Evolutionary conservation across 2,888 invertebrate genomes (phyloP).

Genomic region (Aethes cnicana): DNA sequence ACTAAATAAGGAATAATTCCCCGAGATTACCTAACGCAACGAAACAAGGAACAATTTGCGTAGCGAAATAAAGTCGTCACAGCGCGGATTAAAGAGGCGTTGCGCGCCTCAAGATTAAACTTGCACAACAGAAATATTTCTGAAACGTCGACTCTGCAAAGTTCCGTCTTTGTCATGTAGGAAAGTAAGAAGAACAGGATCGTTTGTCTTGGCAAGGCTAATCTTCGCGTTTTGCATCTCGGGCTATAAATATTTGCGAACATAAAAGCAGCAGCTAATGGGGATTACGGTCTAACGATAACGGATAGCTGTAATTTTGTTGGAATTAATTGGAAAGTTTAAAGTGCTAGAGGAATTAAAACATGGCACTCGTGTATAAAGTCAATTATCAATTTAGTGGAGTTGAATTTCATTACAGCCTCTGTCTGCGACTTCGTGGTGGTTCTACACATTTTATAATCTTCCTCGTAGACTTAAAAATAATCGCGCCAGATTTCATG

Average conservation of each 20-base stretch:
- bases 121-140: constrained; percentile 63
- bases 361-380: too few relatives aligned
- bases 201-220: constrained; percentile 67
- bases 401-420: too few relatives aligned
- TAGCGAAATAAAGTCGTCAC: constrained; percentile 40
- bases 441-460: too few relatives aligned
- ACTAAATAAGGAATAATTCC: constrained; percentile 19
- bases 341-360: too few relatives aligned
- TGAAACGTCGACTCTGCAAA: constrained; percentile 60
- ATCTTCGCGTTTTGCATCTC: constrained; percentile 60
- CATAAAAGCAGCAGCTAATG: constrained; percentile 36
- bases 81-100: constrained; percentile 43
- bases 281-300: constrained; percentile 28
- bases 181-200: constrained; percentile 62
- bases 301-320: constrained; percentile 26
- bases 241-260: constrained; percentile 61
- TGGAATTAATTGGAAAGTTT: constrained; percentile 30
- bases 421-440: too few relatives aligned
- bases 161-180: constrained; percentile 75
- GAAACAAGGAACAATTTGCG: constrained; percentile 37
- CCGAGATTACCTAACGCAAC: constrained; percentile 25
- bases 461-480: too few relatives aligned
- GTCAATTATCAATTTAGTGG: too few relatives aligned
- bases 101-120: constrained; percentile 49
- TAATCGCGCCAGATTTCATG: too few relatives aligned